phyloP scores from a whole-genome alignment of 2,888 invertebrate genomes.

The Phortica okadai region DNA sequence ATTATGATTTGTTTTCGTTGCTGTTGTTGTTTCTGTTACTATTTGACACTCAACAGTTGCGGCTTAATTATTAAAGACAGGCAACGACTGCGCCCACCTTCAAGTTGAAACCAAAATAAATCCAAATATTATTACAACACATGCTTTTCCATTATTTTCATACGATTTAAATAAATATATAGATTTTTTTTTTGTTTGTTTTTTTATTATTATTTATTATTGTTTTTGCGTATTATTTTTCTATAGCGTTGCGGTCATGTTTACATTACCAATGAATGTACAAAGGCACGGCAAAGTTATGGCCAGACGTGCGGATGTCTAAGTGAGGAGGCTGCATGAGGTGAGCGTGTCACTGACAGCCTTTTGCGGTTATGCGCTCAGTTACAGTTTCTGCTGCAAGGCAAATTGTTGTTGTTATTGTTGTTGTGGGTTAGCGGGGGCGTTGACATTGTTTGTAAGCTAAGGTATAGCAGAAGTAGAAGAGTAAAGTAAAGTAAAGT shows the following conservation, averaged over 20 bases:
- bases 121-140: slow-evolving; percentile 21
- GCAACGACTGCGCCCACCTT: background rate
- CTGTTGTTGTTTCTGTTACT: background rate
- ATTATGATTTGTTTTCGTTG: slow-evolving; percentile 7
- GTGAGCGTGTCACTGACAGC: background rate
- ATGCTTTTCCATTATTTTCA: background rate
- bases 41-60: background rate
- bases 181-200: background rate
- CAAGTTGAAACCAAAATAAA: background rate
- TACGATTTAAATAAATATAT: too few relatives aligned
- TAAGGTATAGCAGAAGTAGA: too few relatives aligned
- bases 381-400: background rate
- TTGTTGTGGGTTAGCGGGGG: background rate
- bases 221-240: slow-evolving; percentile 14
- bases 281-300: background rate
- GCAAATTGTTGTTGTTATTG: background rate
- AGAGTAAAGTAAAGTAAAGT: too few relatives aligned
- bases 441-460: too few relatives aligned
- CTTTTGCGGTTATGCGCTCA: background rate
- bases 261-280: slow-evolving; percentile 13
- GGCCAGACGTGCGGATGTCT: too few relatives aligned
- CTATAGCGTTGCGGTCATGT: slow-evolving; percentile 11
- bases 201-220: background rate
- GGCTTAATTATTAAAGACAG: slow-evolving; percentile 13
- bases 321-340: background rate